A percentile compares a stretch with the other conserved stretches of the same genome.
Conservation (phyloP, 2,888 invertebrate genomes). For the Epinotia bilunana region DNA sequence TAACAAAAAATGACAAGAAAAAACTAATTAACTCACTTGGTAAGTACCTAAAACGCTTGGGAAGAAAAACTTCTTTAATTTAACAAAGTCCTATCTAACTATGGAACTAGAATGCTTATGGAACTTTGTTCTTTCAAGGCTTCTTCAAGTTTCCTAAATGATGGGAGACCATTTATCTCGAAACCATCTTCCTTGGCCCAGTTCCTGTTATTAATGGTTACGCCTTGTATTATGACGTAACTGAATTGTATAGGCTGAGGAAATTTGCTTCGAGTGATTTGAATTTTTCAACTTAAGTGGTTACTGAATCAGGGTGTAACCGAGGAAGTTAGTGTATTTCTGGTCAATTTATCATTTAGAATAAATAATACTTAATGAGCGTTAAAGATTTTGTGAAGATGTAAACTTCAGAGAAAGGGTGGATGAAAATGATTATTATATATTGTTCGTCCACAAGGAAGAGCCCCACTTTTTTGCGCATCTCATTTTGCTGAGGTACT, state of each 20-base stretch:
- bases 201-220: constrained; percentile 37
- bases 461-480: too few species aligned
- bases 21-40: constrained; percentile 21
- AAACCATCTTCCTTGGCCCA: constrained; percentile 29
- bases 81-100: neutral
- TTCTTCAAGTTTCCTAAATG: constrained; percentile 33
- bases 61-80: constrained; percentile 14
- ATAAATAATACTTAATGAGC: neutral
- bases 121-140: constrained; percentile 14
- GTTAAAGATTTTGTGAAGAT: neutral
- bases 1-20: constrained; percentile 13
- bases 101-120: constrained; percentile 7
- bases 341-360: neutral
- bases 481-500: too few species aligned
- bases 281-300: constrained; percentile 14
- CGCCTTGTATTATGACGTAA: constrained; percentile 37
- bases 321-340: neutral
- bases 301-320: constrained; percentile 2
- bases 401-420: too few species aligned
- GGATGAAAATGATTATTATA: too few species aligned
- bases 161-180: constrained; percentile 33
- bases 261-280: constrained; percentile 28
- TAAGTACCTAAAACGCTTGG: neutral
- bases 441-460: too few species aligned
- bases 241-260: constrained; percentile 30